Conservation (phyloP, 2,888 invertebrate genomes). For the Periphyllus acericola region DNA sequence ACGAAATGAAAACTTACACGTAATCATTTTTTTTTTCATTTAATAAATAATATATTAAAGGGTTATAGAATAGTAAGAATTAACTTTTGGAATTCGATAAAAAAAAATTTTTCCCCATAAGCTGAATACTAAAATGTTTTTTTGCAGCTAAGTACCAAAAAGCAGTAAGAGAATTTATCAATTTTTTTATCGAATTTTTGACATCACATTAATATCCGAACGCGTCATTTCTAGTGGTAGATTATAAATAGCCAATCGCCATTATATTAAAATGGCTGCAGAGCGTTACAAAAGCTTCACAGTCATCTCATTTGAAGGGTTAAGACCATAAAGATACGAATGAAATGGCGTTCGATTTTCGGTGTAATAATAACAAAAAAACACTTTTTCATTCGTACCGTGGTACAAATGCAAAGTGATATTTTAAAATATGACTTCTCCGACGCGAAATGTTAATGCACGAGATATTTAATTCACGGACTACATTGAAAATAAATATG, state of each 20-base stretch:
- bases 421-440: slow-evolving; percentile 1
- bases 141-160: not conserved
- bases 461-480: not conserved
- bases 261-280: slow-evolving; percentile 1
- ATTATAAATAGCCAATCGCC: slow-evolving; percentile 4
- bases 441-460: not conserved
- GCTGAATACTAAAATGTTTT: not conserved
- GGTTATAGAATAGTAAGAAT: not conserved
- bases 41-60: too few species aligned
- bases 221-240: not conserved
- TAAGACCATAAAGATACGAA: slow-evolving; percentile 7
- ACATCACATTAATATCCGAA: slow-evolving; percentile 1
- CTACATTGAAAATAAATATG: not conserved
- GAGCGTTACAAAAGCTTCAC: not conserved
- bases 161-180: not conserved
- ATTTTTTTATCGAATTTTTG: not conserved
- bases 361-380: slow-evolving; percentile 23
- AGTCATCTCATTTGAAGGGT: slow-evolving; percentile 29
- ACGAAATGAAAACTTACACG: not conserved
- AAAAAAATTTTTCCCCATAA: not conserved
- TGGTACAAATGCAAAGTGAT: slow-evolving; percentile 14
- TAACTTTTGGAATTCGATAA: not conserved
- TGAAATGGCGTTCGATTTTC: slow-evolving; percentile 13
- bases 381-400: not conserved
- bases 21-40: not conserved